phyloP scores from a whole-genome alignment of 2,113 vertebrate genomes.

The Cryptomyrus ogoouensis region DNA sequence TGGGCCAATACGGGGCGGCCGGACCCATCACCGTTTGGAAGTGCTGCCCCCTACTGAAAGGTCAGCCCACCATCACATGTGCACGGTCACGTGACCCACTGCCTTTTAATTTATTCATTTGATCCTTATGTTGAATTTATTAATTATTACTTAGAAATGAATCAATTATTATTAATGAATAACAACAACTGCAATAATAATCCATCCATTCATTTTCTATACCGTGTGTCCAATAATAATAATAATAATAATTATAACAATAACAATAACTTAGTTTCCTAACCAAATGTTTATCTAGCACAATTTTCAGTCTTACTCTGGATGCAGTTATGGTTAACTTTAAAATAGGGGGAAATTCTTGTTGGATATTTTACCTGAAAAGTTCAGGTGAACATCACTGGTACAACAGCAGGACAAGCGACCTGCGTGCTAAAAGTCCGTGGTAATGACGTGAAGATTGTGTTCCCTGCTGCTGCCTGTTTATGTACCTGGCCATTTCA shows the following conservation, averaged over 20 bases:
- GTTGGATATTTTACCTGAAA: background rate
- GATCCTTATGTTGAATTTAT: background rate
- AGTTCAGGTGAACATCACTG: background rate
- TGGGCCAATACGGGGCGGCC: conserved; percentile 68
- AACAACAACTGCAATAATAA: background rate
- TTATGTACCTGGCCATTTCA: background rate
- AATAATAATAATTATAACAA: background rate
- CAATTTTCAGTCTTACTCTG: background rate
- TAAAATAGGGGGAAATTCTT: background rate
- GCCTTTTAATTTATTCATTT: background rate
- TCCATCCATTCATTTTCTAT: background rate
- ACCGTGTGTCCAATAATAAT: background rate
- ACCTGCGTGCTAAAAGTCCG: background rate
- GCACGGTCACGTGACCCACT: background rate
- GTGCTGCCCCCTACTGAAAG: conserved; percentile 77
- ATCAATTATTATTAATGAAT: background rate
- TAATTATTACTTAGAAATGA: background rate
- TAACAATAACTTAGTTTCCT: background rate
- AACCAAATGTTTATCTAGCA: background rate
- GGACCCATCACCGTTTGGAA: conserved; percentile 75
- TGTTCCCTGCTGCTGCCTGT: background rate
- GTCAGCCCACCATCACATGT: conserved; percentile 37
- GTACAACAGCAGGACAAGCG: background rate
- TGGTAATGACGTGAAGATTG: background rate
- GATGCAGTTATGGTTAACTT: background rate